phyloP scores from a whole-genome alignment of 2,888 invertebrate species.

The Abrostola triplasia region DNA sequence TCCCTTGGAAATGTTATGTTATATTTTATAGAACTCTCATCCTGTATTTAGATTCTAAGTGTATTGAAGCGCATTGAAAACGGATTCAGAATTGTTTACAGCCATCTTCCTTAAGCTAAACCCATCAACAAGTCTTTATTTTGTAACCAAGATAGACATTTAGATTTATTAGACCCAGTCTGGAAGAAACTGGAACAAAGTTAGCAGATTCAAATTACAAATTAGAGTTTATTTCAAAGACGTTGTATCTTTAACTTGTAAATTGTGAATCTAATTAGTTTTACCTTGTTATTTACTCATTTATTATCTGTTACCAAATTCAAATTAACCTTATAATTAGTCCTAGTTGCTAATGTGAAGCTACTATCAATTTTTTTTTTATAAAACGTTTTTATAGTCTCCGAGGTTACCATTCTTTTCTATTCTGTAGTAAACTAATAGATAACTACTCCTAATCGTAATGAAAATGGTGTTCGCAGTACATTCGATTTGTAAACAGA shows the following conservation, averaged over 20 bases:
- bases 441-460: slow-evolving; percentile 12
- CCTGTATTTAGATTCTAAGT: no score
- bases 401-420: no score
- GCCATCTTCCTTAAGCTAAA: no score
- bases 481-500: slow-evolving; percentile 25
- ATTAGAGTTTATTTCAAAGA: slow-evolving; percentile 40
- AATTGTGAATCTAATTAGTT: slow-evolving; percentile 24
- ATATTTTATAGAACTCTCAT: no score
- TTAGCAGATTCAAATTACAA: slow-evolving; percentile 44
- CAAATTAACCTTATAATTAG: no score
- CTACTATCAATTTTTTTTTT: no score
- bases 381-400: no score
- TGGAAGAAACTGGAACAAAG: slow-evolving; percentile 35
- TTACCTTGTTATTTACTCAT: neutral
- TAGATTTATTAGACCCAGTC: slow-evolving; percentile 35
- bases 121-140: slow-evolving; percentile 2
- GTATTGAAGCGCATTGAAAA: no score
- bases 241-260: slow-evolving; percentile 15
- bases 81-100: no score
- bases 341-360: no score
- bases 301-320: neutral
- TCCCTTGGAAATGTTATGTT: no score
- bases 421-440: neutral
- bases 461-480: slow-evolving; percentile 18
- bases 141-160: slow-evolving; percentile 21